Conservation (phyloP, 2,888 invertebrate genomes). For the Zaprionus obscuricornis region DNA sequence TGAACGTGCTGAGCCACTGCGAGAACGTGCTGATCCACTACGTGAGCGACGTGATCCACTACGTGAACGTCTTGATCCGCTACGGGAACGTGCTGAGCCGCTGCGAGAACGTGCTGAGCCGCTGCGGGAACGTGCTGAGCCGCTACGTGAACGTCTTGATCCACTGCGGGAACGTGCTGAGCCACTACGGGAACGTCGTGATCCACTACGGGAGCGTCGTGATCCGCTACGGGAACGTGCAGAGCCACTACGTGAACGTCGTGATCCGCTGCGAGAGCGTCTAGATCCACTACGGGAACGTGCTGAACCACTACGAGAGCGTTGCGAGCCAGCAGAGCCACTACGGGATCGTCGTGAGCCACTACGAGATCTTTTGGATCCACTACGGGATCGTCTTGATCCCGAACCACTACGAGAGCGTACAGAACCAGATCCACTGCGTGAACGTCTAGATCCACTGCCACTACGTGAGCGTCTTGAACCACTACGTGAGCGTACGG, state of each 20-base stretch:
- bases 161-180: slow-evolving; percentile 56
- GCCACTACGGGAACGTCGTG: slow-evolving; percentile 42
- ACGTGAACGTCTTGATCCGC: slow-evolving; percentile 62
- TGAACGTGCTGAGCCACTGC: slow-evolving; percentile 24
- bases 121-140: slow-evolving; percentile 22
- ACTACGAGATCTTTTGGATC: slow-evolving; percentile 54
- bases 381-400: slow-evolving; percentile 51
- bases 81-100: slow-evolving; percentile 55
- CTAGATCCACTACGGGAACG: slow-evolving; percentile 46
- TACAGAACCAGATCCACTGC: slow-evolving; percentile 53
- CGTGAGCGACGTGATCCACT: slow-evolving; percentile 68
- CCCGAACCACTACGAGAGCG: slow-evolving; percentile 67
- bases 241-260: slow-evolving; percentile 68
- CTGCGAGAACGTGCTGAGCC: slow-evolving; percentile 52
- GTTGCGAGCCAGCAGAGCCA: slow-evolving; percentile 30
- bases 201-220: slow-evolving; percentile 62
- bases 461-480: slow-evolving; percentile 47
- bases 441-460: slow-evolving; percentile 46
- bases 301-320: slow-evolving; percentile 36
- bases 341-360: slow-evolving; percentile 65
- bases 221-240: slow-evolving; percentile 26
- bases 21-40: slow-evolving; percentile 43
- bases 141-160: slow-evolving; percentile 68
- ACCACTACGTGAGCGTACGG: slow-evolving; percentile 51
- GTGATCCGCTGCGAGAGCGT: slow-evolving; percentile 59